A percentile compares a stretch with the other conserved stretches of the same genome.
phyloP scores from a whole-genome alignment of 2,888 invertebrate genomes.

The Epiblema foenella region DNA sequence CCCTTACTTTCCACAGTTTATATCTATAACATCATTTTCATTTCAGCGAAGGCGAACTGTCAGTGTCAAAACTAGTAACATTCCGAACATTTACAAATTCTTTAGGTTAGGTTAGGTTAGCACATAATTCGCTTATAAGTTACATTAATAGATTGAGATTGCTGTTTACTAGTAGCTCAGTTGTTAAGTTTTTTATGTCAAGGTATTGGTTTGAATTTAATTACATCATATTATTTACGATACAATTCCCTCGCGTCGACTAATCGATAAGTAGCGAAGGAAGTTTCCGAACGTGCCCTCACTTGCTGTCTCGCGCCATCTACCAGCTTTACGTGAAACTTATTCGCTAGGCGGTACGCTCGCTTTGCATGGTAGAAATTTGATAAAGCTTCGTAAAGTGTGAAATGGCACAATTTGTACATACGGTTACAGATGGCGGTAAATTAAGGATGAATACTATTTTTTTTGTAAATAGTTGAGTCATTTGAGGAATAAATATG shows the following conservation, averaged over 20 bases:
- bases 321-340: background rate
- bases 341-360: background rate
- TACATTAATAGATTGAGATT: background rate
- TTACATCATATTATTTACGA: background rate
- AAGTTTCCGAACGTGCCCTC: constrained; percentile 6
- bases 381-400: background rate
- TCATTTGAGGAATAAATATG: too few relatives aligned
- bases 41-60: background rate
- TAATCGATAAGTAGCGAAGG: constrained; percentile 1
- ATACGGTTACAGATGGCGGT: constrained; percentile 1
- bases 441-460: background rate
- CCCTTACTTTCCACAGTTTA: background rate
- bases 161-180: background rate
- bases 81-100: background rate
- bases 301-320: background rate
- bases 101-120: background rate
- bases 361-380: background rate
- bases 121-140: background rate
- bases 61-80: background rate
- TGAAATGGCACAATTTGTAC: background rate
- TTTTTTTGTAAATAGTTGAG: too few relatives aligned
- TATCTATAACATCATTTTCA: background rate
- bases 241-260: background rate
- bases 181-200: background rate
- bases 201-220: background rate